Conservation (phyloP, 1,140 invertebrate genomes). For the Acromyrmex charruanus region DNA sequence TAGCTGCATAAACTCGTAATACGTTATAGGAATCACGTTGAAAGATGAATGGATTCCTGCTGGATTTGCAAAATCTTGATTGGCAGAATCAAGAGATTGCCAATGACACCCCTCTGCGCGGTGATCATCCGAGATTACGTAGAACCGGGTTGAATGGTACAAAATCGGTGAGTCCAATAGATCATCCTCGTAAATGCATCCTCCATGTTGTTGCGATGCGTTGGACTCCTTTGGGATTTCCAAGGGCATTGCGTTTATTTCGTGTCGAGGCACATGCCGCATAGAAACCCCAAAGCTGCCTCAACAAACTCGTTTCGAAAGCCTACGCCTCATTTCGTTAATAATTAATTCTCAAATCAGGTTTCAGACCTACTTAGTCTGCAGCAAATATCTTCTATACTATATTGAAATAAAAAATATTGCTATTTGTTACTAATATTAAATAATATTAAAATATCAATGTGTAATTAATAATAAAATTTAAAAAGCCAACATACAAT, state of each 20-base stretch:
- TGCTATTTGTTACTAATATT: neutral
- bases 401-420: neutral
- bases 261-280: constrained; percentile 85
- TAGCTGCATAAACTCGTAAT: neutral
- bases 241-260: constrained; percentile 85
- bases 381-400: neutral
- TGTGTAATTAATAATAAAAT: neutral
- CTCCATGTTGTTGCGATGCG: constrained; percentile 66
- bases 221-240: constrained; percentile 86
- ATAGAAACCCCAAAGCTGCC: constrained; percentile 87
- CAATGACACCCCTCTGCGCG: constrained; percentile 29
- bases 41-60: constrained; percentile 4
- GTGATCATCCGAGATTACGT: constrained; percentile 1
- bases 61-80: neutral
- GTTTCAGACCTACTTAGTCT: neutral
- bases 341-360: neutral
- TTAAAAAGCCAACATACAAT: neutral
- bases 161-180: constrained; percentile 26
- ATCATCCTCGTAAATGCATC: neutral
- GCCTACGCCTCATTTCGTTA: neutral
- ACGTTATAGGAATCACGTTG: neutral
- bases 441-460: neutral
- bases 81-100: neutral
- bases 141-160: neutral
- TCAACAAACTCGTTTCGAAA: constrained; percentile 77